Base-by-base conservation (phyloP, 1,140 invertebrate genomes). In the Saccostrea glomerata region DNA sequence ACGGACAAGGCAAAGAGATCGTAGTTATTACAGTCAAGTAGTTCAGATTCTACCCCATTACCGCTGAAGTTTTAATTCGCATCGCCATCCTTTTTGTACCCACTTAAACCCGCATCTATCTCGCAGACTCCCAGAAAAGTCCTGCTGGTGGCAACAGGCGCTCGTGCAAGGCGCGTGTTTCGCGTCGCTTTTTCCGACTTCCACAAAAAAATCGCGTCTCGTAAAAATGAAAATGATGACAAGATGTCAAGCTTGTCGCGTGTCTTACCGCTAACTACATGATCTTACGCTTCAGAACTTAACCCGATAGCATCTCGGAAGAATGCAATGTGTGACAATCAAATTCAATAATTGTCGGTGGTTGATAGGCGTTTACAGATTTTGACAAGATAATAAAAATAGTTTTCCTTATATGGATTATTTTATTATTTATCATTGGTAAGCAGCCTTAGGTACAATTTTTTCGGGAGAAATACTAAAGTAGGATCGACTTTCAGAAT, bases 201-300 rank as follows among this genome's bases (percentile, higher is more conserved):
- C 25, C 4, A 77, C 70, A 77, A 77, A 77, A 70, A 77, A 30
- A 25, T 15, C 25, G 70, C 70, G 25, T 77, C 70, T 77, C 70
- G 70, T 77, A 77, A 77, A 77, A 77, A 77, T 36, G 23, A 77
- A 77, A 77, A 77, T 77, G 70, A 77, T 77, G 70, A 77, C 70
- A 77, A 30, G 70, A 77, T 77, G 70, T 77, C 70, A 77, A 36
- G 30, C 25, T 5, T 36, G 70, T 23, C 70, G 70, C 70, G 70
- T 77, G 70, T 30, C 23, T 13, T 13, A 77, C 70, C 70, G 25
- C 70, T 77, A 77, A 77, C 70, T 77, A 77, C 70, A 77, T 77
- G 70, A 13, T 77, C 70, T 36, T 77, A 36, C 70, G 70, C 70
- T 12, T 25, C 25, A 77, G 25, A 77, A 77, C 70, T 77, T 77